Conservation (phyloP, 2,888 invertebrate species). For the Lumbricus terrestris region DNA sequence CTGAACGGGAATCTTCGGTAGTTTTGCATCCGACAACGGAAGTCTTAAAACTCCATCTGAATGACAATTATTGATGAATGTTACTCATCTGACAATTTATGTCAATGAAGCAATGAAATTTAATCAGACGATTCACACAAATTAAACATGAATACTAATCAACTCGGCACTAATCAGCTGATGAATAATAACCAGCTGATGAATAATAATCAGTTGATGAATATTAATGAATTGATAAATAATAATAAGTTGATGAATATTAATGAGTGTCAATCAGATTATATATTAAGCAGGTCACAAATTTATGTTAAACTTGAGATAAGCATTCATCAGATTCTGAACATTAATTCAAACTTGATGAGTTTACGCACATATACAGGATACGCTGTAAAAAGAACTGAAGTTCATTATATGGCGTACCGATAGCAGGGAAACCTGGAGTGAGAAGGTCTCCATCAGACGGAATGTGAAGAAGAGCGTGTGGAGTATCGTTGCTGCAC, state of each 20-base stretch:
- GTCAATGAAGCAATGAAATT: no score
- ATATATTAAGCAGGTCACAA: neutral
- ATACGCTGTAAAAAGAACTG: neutral
- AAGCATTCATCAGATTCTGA: neutral
- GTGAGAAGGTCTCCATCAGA: neutral
- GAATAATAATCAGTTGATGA: neutral
- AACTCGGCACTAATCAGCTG: neutral
- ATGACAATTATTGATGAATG: neutral
- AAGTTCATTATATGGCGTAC: neutral
- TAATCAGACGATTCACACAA: neutral
- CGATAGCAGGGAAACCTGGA: neutral
- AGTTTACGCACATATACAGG: neutral
- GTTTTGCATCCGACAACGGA: neutral
- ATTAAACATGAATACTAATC: neutral
- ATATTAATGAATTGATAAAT: no score
- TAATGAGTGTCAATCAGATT: neutral
- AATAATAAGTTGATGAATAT: neutral
- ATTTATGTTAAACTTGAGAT: no score
- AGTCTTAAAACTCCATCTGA: slow-evolving; percentile 5
- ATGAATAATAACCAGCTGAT: neutral
- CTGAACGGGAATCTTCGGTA: neutral
- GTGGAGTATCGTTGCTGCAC: neutral
- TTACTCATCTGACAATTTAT: neutral
- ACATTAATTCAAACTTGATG: neutral
- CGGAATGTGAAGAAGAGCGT: neutral